Base-by-base conservation (phyloP, 2,888 invertebrate genomes). In the Tinea pellionella region DNA sequence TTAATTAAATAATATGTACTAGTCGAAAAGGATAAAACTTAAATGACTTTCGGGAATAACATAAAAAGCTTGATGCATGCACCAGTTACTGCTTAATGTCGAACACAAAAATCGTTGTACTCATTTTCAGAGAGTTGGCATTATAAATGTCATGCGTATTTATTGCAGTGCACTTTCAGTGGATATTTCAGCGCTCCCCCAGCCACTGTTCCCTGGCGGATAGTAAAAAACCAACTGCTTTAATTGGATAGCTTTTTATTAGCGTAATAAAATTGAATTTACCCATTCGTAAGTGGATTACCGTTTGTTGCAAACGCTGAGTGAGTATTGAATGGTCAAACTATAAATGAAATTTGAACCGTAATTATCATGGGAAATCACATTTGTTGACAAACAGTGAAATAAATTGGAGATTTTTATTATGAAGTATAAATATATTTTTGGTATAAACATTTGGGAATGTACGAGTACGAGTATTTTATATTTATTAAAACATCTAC, bases 191-290 rank as follows among this genome's bases (percentile, higher is more conserved):
- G 59, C 41, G 18, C 42, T 59, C 59, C 16, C 18, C 32, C 13
- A 32, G 57, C 55, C 37, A 16, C 53, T 53, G 42, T 32, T 59
- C 59, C 59, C 42, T 7, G 32, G 59, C 41, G 59, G 59, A 47
- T 71, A 70, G 76, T 78, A 80, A 83, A 83, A 83, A 82, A 75
- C 74, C 74, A 72, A 72, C 71, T 65, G 71, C 73, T 78, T 80
- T 85, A 84, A 85, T 85, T 85, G 85, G 81, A 81, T 78, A 77
- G 80, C 77, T 74, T 81, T 85, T 85, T 85, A 83, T 83, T 83
- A 81, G 79, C 76, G 78, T 80, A 76, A 80, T 83, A 83, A 83
- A 84, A 83, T 83, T 77, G 79, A 78, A 80, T 80, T 80, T 77
- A 77, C 75, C 74, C 74, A 72, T 69, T 65, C 47, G 57, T 53